phyloP scores from a whole-genome alignment of 2,113 vertebrate genomes.

The Daubentonia madagascariensis region DNA sequence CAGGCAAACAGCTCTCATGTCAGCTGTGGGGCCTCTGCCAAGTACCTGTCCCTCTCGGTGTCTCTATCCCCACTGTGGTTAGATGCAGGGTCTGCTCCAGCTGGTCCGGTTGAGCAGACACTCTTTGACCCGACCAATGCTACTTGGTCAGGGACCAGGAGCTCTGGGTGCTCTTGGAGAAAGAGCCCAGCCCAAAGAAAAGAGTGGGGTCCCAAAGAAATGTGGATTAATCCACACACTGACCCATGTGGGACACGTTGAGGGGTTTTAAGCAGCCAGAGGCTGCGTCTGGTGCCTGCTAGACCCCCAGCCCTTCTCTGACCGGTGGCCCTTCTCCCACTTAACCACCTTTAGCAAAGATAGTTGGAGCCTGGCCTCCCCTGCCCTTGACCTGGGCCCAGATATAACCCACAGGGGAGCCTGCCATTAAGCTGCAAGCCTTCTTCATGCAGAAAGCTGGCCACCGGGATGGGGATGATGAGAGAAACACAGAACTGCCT shows the following conservation, averaged over 20 bases:
- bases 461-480: neutral
- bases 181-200: neutral
- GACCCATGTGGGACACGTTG: rapidly evolving
- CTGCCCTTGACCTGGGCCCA: neutral
- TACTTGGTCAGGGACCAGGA: neutral
- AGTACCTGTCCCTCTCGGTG: neutral
- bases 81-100: neutral
- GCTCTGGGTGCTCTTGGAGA: neutral
- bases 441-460: neutral
- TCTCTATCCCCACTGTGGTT: neutral
- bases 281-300: neutral
- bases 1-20: neutral
- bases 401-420: neutral
- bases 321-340: neutral
- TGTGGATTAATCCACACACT: neutral
- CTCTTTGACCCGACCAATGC: neutral
- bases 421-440: rapidly evolving
- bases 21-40: neutral
- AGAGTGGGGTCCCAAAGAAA: neutral
- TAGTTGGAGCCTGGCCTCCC: neutral
- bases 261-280: neutral
- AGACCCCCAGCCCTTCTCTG: neutral
- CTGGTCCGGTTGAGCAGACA: too few relatives aligned
- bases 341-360: neutral
- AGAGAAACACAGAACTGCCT: neutral